Conservation (phyloP, 2,113 vertebrate species). For the Misgurnus anguillicaudatus region DNA sequence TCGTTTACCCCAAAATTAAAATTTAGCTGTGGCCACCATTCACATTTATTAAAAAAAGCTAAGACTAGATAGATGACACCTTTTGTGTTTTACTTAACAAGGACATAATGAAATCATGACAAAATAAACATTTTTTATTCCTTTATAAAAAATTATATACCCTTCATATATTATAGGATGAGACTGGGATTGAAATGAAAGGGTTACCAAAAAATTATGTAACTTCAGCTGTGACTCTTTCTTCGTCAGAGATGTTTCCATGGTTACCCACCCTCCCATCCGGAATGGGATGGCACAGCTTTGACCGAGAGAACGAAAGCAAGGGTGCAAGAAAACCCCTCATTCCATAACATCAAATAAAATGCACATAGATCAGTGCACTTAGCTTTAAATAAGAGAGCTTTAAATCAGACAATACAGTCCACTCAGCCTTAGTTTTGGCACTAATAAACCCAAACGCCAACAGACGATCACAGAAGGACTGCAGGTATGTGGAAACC, state of each 20-base stretch:
- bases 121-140: too few species aligned
- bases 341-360: conserved; percentile 54
- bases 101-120: too few species aligned
- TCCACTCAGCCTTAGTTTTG: not conserved
- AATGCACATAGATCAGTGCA: conserved; percentile 3
- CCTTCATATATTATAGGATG: not conserved
- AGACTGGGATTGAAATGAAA: not conserved
- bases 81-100: too few species aligned
- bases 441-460: conserved; percentile 8
- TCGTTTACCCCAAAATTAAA: too few species aligned
- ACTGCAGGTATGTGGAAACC: conserved; percentile 63
- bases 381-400: too few species aligned
- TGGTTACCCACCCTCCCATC: conserved; percentile 65
- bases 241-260: conserved; percentile 64
- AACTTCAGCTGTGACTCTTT: conserved; percentile 28
- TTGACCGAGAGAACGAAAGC: conserved; percentile 39
- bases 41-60: too few species aligned
- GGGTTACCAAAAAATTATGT: conserved; percentile 43
- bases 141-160: not conserved
- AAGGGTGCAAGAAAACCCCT: conserved; percentile 57
- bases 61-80: too few species aligned
- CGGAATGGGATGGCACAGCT: conserved; percentile 64
- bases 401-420: not conserved
- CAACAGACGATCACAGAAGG: conserved; percentile 38
- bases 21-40: too few species aligned